These are phyloP conservation scores for Sarcophaga variegata DNA, from an alignment of 2,888 invertebrate genomes.

Conservation along the genomic window DNA sequence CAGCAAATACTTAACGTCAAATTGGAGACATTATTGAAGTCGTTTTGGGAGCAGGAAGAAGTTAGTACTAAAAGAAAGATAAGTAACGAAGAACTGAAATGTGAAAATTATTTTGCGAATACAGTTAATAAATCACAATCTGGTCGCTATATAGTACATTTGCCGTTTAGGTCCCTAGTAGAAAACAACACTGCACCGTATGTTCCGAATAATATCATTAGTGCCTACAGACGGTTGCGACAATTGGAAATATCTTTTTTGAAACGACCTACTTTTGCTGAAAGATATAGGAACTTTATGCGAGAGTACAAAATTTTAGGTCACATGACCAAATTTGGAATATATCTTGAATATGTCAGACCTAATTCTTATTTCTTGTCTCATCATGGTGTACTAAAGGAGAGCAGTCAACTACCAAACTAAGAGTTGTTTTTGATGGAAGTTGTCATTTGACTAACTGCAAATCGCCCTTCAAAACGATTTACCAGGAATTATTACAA, in stretches of 20 bases:
- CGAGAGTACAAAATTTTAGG: too few species aligned
- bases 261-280: too few species aligned
- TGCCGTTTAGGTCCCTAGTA: constrained; percentile 44
- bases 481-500: constrained; percentile 45
- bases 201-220: constrained; percentile 17
- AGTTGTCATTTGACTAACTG: too few species aligned
- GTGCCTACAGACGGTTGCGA: constrained; percentile 36
- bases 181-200: background rate
- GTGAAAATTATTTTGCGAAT: constrained; percentile 35
- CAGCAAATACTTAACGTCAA: too few species aligned
- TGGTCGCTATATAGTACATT: constrained; percentile 46
- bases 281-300: too few species aligned
- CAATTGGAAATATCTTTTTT: background rate
- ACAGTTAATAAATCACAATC: constrained; percentile 22
- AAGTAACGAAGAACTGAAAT: constrained; percentile 20
- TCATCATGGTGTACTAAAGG: background rate
- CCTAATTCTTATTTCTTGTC: constrained; percentile 44
- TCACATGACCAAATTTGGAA: too few species aligned
- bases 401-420: too few species aligned
- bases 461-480: too few species aligned
- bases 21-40: too few species aligned
- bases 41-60: constrained; percentile 44
- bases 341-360: constrained; percentile 1
- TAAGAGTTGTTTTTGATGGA: too few species aligned
- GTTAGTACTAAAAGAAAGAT: background rate